These are phyloP conservation scores for Pogonomyrmex barbatus DNA, from an alignment of 1,140 invertebrate genomes.

Conservation along the genomic window DNA sequence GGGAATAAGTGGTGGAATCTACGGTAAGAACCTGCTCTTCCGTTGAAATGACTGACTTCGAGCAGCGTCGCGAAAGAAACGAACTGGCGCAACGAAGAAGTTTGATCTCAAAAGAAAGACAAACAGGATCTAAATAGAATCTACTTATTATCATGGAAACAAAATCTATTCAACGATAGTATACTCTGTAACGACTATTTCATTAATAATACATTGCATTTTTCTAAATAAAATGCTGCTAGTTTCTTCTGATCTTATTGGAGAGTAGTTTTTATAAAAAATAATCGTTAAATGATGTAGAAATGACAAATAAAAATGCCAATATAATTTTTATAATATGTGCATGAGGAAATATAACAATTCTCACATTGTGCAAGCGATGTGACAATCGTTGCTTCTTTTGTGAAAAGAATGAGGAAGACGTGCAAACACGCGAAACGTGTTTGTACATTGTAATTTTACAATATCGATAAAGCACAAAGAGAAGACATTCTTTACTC, in stretches of 20 bases:
- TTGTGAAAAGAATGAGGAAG: slow-evolving; percentile 1
- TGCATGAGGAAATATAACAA: slow-evolving; percentile 31
- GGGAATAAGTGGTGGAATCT: slow-evolving; percentile 58
- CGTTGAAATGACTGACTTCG: slow-evolving; percentile 61
- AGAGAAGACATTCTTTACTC: slow-evolving; percentile 12
- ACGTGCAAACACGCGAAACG: neutral
- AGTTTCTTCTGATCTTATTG: slow-evolving; percentile 7
- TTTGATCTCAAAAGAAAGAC: neutral
- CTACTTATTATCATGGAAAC: slow-evolving; percentile 13
- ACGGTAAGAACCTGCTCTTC: slow-evolving; percentile 64
- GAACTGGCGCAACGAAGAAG: slow-evolving; percentile 36
- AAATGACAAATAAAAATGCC: neutral
- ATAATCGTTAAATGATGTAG: slow-evolving; percentile 22
- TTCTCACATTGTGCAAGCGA: slow-evolving; percentile 30
- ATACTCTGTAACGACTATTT: slow-evolving; percentile 21
- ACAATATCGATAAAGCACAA: neutral
- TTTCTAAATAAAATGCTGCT: slow-evolving; percentile 17
- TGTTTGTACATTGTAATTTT: slow-evolving; percentile 16
- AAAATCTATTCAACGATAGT: slow-evolving; percentile 31
- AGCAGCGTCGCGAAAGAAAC: slow-evolving; percentile 57
- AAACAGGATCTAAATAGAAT: slow-evolving; percentile 64
- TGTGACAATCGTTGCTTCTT: neutral
- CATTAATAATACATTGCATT: slow-evolving; percentile 68
- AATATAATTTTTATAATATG: slow-evolving; percentile 20
- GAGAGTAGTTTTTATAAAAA: neutral